phyloP scores from a whole-genome alignment of 2,113 vertebrate genomes.

The Thryonomys swinderianus region DNA sequence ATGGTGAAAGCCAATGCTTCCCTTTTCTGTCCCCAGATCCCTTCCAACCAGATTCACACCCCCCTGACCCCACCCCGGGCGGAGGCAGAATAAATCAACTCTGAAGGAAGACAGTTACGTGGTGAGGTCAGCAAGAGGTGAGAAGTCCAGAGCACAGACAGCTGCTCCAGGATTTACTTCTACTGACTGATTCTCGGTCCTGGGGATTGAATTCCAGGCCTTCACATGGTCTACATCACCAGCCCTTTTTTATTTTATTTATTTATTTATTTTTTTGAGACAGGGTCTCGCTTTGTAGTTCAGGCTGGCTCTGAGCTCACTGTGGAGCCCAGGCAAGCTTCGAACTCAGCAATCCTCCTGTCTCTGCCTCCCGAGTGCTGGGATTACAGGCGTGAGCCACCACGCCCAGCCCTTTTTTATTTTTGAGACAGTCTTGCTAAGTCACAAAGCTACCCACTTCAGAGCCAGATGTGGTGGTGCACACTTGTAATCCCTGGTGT shows the following conservation, averaged over 20 bases:
- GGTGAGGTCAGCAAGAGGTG: neutral
- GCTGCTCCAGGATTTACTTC: neutral
- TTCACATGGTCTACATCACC: neutral
- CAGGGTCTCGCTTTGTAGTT: too few species aligned
- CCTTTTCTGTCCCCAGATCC: neutral
- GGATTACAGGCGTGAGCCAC: too few species aligned
- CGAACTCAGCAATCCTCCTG: too few species aligned
- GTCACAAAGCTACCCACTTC: neutral
- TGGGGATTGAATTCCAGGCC: neutral
- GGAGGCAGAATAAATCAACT: neutral
- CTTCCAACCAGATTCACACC: neutral
- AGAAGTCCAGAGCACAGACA: neutral
- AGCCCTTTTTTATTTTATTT: neutral
- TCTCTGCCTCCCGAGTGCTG: too few species aligned
- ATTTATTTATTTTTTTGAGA: too few species aligned
- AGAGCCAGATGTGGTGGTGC: too few species aligned
- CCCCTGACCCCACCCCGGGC: neutral
- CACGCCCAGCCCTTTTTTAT: neutral
- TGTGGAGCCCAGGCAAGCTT: too few species aligned
- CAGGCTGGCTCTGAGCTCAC: too few species aligned
- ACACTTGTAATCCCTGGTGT: too few species aligned
- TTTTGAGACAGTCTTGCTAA: neutral
- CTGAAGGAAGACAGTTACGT: neutral
- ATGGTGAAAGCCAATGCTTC: neutral
- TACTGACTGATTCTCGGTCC: neutral